Conservation (phyloP, 2,113 vertebrate species). For the Morone saxatilis region DNA sequence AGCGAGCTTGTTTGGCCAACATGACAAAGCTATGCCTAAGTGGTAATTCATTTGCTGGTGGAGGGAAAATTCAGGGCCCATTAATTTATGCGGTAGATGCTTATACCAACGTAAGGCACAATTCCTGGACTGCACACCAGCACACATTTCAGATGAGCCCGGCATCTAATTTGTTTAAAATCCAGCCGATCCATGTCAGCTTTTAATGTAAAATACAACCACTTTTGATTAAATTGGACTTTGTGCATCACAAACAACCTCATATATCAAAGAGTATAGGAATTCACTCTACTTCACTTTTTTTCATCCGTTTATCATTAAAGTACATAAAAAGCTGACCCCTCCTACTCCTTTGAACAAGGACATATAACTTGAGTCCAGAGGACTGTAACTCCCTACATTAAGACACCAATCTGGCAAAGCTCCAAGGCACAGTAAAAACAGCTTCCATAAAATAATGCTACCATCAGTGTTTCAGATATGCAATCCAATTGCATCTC, state of each 20-base stretch:
- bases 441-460: conserved; percentile 77
- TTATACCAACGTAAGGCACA: conserved; percentile 63
- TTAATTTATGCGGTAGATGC: conserved; percentile 67
- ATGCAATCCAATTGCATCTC: conserved; percentile 80
- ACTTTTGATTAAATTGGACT: conserved; percentile 77
- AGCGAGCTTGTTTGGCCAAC: conserved; percentile 20
- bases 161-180: conserved; percentile 73
- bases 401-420: conserved; percentile 71
- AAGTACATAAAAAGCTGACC: conserved; percentile 77
- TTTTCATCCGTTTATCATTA: conserved; percentile 72
- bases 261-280: conserved; percentile 66
- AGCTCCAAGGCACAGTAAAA: conserved; percentile 74
- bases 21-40: conserved; percentile 56
- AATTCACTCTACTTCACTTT: conserved; percentile 62
- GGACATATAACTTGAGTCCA: conserved; percentile 70
- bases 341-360: conserved; percentile 61
- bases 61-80: conserved; percentile 48
- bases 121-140: conserved; percentile 59
- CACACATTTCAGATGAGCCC: conserved; percentile 62
- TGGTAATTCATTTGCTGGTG: conserved; percentile 49
- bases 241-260: conserved; percentile 63
- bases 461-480: conserved; percentile 76
- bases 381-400: conserved; percentile 70
- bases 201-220: conserved; percentile 74
- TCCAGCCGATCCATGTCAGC: conserved; percentile 67